These are phyloP conservation scores for Sclerurus mexicanus DNA, from an alignment of 2,113 vertebrate species.

Conservation along the genomic window DNA sequence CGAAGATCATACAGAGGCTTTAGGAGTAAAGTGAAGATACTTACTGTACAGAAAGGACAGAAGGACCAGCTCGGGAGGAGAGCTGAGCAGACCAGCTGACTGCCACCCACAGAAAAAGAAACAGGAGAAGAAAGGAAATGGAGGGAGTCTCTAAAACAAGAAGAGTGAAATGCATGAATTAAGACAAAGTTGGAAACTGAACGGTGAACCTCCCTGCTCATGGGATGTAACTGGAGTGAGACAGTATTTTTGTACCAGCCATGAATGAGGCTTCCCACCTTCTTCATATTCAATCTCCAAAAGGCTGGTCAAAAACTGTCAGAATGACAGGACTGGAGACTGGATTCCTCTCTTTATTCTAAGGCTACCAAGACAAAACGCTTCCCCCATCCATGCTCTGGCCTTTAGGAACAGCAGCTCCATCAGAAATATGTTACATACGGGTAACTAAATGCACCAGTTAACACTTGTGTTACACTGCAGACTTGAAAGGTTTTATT, in stretches of 20 bases:
- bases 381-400: neutral
- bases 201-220: neutral
- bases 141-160: conserved; percentile 32
- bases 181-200: neutral
- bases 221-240: neutral
- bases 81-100: conserved; percentile 41
- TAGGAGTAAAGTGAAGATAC: conserved; percentile 11
- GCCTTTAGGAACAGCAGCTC: neutral
- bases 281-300: neutral
- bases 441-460: conserved; percentile 1
- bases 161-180: conserved; percentile 26
- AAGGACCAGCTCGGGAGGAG: conserved; percentile 36
- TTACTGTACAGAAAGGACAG: conserved; percentile 63
- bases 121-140: conserved; percentile 20
- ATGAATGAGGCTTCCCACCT: neutral
- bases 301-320: neutral
- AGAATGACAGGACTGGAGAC: conserved; percentile 24
- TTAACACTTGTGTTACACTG: neutral
- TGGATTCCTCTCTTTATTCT: neutral
- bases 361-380: neutral
- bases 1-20: neutral
- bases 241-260: neutral
- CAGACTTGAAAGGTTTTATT: neutral
- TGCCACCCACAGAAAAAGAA: conserved; percentile 28
- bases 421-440: neutral